These are phyloP conservation scores for Brachystomella parvula DNA, from an alignment of 1,140 invertebrate species.

Conservation along the genomic window DNA sequence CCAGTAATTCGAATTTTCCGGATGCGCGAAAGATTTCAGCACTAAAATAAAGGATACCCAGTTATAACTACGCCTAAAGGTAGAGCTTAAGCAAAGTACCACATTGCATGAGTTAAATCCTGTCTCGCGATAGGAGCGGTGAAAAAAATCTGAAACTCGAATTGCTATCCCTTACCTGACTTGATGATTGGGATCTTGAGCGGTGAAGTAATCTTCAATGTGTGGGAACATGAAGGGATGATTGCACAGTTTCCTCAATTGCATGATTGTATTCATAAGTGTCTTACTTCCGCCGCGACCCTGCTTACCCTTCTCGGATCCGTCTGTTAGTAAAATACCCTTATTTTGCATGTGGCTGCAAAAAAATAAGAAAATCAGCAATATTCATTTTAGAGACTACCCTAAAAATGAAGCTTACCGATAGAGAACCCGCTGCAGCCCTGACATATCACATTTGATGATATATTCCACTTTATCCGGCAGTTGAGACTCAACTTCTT, in stretches of 20 bases:
- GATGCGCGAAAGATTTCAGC: slow-evolving; percentile 55
- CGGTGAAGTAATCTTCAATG: slow-evolving; percentile 55
- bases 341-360: slow-evolving; percentile 55
- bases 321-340: slow-evolving; percentile 55
- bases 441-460: slow-evolving; percentile 65
- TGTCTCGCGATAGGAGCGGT: no score
- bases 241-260: slow-evolving; percentile 63
- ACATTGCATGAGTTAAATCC: no score
- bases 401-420: slow-evolving; percentile 16
- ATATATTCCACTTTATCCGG: slow-evolving; percentile 66
- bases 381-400: not conserved
- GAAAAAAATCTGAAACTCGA: not conserved
- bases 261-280: slow-evolving; percentile 66
- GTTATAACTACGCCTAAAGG: no score
- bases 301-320: slow-evolving; percentile 51
- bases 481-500: slow-evolving; percentile 63
- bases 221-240: slow-evolving; percentile 66
- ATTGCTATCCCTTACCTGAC: slow-evolving; percentile 20
- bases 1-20: slow-evolving; percentile 63
- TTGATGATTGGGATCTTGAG: slow-evolving; percentile 12
- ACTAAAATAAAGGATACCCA: slow-evolving; percentile 17
- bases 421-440: slow-evolving; percentile 56
- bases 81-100: no score
- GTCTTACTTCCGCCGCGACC: slow-evolving; percentile 50
- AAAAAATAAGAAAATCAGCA: not conserved